phyloP scores from a whole-genome alignment of 1,140 invertebrate genomes.

The Apis dorsata region DNA sequence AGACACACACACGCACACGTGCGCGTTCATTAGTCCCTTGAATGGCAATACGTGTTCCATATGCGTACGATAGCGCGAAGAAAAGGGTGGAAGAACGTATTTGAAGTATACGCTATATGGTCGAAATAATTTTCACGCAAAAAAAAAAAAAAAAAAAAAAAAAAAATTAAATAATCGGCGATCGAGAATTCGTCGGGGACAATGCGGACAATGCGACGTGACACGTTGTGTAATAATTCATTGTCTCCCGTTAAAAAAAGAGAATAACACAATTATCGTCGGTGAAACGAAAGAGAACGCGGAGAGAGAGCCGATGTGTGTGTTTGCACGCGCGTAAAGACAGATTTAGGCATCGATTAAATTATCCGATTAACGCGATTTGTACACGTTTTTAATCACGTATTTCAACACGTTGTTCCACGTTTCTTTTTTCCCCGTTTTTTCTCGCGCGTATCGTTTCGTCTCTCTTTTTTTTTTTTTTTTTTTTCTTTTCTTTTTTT shows the following conservation, averaged over 20 bases:
- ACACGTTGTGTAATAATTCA: constrained; percentile 13
- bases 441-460: constrained; percentile 5
- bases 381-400: constrained; percentile 2
- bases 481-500: neutral
- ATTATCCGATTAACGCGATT: constrained; percentile 16
- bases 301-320: constrained; percentile 11
- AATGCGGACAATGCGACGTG: constrained; percentile 4
- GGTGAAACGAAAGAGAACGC: neutral
- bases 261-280: neutral
- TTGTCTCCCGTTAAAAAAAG: constrained; percentile 25
- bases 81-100: constrained; percentile 36
- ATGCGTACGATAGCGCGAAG: neutral
- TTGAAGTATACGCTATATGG: too few species aligned
- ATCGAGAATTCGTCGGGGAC: too few species aligned
- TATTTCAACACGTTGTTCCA: neutral
- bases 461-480: neutral
- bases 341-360: constrained; percentile 29
- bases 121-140: too few species aligned
- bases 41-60: neutral
- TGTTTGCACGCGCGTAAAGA: too few species aligned
- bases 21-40: constrained; percentile 33
- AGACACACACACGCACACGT: constrained; percentile 37
- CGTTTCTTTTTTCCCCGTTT: constrained; percentile 19
- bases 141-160: too few species aligned
- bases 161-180: too few species aligned